Base-by-base conservation (phyloP, 2,113 vertebrate genomes). In the Onychostoma macrolepis region DNA sequence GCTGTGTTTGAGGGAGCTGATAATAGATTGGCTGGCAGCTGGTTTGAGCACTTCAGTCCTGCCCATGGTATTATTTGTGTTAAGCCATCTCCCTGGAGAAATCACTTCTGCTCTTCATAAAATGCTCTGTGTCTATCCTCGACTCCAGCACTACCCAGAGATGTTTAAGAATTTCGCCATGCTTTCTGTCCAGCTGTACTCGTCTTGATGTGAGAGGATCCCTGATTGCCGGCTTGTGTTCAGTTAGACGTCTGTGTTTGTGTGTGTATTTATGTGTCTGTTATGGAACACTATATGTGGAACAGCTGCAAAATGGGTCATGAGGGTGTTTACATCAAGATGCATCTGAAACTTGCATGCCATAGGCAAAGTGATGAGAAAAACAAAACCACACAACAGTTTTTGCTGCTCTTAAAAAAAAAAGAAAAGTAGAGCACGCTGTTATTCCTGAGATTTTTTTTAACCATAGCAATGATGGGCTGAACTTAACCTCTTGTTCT, bases 21-120 rank as follows among this genome's bases (percentile, higher is more conserved):
- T 90, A 90, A 91, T 91, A 86, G 88, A 89, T 90, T 89, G 88
- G 87, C 80, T 90, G 87, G 89, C 89, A 90, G 90, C 90, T 91
- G 89, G 89, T 61, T 87, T 65, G 75, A 86, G 84, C 80, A 56
- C 84, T 79, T 80, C 79, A 85, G 76, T 58, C 38, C 83, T 81
- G 87, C 71, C 86, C 83, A 72, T 89, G 87, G 75, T 89, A 90
- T 90, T 89, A 90, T 85, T 89, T 89, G 81, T 87, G 80, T 87
- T 88, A 84, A 78, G 81, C 85, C 48, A 9, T 69, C 80, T 88
- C 89, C 88, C 88, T 30, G 43, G 86, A 77, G 85, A 90, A 87
- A 88, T 90, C 86, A 88, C 87, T 75, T 80, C 75, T 78, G 69
- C 85, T 88, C 76, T 78, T 78, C 87, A 83, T 85, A 88, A 88